These are phyloP conservation scores for Chaenodraco wilsoni DNA, from an alignment of 2,797 vertebrate species.

Conservation along the genomic window DNA sequence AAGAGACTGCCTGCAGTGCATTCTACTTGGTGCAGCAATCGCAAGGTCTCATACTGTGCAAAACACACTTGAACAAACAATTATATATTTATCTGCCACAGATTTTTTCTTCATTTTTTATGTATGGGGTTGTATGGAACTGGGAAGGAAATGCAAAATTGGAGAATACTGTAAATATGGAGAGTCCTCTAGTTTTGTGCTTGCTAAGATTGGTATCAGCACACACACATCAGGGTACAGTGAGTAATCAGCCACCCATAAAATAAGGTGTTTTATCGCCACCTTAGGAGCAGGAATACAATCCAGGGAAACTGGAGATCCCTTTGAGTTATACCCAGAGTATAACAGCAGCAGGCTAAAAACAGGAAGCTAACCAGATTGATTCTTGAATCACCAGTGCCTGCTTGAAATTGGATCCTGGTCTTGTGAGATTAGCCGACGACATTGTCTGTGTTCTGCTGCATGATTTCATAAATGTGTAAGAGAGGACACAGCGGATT, in stretches of 20 bases:
- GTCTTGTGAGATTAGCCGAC: constrained; percentile 72
- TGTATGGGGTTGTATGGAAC: constrained; percentile 59
- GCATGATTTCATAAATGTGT: constrained; percentile 66
- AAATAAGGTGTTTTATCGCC: constrained; percentile 82
- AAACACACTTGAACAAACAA: constrained; percentile 87
- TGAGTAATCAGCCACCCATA: constrained; percentile 78
- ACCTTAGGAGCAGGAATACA: constrained; percentile 69
- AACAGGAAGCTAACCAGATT: constrained; percentile 77
- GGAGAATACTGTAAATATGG: constrained; percentile 63
- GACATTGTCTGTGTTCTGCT: constrained; percentile 58
- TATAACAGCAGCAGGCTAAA: constrained; percentile 65
- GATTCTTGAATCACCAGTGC: constrained; percentile 69
- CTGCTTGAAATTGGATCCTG: constrained; percentile 70
- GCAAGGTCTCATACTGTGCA: constrained; percentile 85
- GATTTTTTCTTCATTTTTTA: constrained; percentile 66
- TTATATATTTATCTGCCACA: constrained; percentile 86
- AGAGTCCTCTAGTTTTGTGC: constrained; percentile 67
- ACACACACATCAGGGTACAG: constrained; percentile 68
- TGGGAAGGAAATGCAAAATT: constrained; percentile 64
- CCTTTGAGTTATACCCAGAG: constrained; percentile 67
- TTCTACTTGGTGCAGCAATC: constrained; percentile 84
- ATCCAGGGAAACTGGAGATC: constrained; percentile 67
- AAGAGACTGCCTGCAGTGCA: constrained; percentile 87
- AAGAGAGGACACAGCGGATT: constrained; percentile 58
- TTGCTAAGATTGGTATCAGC: constrained; percentile 70